Conservation (phyloP, 53 echinoderm and acorn worm genomes). For the Patiria pectinifera region DNA sequence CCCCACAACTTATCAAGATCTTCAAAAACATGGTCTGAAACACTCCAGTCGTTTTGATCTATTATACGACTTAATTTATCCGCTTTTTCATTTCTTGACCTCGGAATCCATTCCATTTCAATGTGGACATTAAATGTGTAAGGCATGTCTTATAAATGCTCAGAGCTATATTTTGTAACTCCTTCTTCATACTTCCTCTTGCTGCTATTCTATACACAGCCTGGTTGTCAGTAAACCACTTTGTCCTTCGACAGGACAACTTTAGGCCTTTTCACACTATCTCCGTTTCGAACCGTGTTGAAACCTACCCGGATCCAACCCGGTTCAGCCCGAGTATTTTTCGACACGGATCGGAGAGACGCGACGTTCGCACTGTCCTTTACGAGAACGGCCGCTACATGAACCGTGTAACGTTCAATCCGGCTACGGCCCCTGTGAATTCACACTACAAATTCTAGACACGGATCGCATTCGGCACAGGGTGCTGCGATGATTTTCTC, state of each 20-base stretch:
- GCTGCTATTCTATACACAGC: conserved; percentile 9
- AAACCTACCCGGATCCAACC: too few species aligned
- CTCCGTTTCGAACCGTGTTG: too few species aligned
- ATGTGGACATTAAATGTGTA: not conserved
- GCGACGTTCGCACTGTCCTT: too few species aligned
- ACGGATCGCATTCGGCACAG: too few species aligned
- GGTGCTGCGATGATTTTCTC: too few species aligned
- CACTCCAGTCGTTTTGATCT: conserved; percentile 24
- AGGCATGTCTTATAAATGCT: conserved; percentile 7
- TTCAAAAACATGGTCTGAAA: not conserved
- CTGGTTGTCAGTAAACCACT: conserved; percentile 39
- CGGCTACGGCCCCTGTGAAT: too few species aligned
- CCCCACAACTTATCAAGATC: conserved; percentile 27
- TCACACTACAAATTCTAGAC: too few species aligned
- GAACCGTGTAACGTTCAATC: too few species aligned
- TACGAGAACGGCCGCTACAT: too few species aligned
- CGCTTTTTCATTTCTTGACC: conserved; percentile 14
- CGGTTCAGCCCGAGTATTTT: too few species aligned
- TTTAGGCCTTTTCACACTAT: too few species aligned
- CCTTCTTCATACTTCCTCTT: conserved; percentile 35
- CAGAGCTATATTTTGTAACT: not conserved
- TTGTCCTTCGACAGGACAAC: conserved; percentile 16
- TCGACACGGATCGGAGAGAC: too few species aligned
- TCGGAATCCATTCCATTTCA: conserved; percentile 27
- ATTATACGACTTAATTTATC: conserved; percentile 12